Conservation (phyloP, 2,888 invertebrate genomes). For the Argynnis bischoffii region DNA sequence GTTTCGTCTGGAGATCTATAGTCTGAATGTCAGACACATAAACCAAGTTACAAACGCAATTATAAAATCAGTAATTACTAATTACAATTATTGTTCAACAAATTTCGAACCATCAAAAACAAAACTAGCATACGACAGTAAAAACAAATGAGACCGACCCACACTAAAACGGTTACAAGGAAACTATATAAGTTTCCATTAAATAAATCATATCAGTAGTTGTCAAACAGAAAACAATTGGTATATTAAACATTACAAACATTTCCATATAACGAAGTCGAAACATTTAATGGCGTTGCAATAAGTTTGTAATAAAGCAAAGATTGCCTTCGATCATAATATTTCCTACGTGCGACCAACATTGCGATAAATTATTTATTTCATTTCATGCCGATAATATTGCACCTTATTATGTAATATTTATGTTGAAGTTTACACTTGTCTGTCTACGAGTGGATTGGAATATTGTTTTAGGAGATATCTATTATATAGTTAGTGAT, state of each 20-base stretch:
- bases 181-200: slow-evolving; percentile 4
- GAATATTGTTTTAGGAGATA: too few species aligned
- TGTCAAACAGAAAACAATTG: slow-evolving; percentile 16
- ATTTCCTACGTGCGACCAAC: neutral
- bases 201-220: slow-evolving; percentile 16
- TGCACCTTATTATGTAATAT: too few species aligned
- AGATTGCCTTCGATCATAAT: slow-evolving; percentile 12
- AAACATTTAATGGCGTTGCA: slow-evolving; percentile 7
- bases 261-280: slow-evolving; percentile 4
- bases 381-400: neutral
- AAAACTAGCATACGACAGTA: neutral
- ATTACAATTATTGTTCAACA: too few species aligned
- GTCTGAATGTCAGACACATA: too few species aligned
- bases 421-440: too few species aligned
- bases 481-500: too few species aligned
- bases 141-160: slow-evolving; percentile 13
- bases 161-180: slow-evolving; percentile 10
- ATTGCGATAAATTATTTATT: slow-evolving; percentile 16
- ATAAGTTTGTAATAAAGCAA: slow-evolving; percentile 17
- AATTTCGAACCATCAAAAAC: neutral
- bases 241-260: neutral
- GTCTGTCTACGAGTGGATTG: too few species aligned
- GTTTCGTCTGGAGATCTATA: too few species aligned
- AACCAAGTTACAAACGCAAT: too few species aligned
- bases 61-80: too few species aligned